These are phyloP conservation scores for Gila robusta DNA, from an alignment of 2,797 vertebrate species.

Conservation along the genomic window DNA sequence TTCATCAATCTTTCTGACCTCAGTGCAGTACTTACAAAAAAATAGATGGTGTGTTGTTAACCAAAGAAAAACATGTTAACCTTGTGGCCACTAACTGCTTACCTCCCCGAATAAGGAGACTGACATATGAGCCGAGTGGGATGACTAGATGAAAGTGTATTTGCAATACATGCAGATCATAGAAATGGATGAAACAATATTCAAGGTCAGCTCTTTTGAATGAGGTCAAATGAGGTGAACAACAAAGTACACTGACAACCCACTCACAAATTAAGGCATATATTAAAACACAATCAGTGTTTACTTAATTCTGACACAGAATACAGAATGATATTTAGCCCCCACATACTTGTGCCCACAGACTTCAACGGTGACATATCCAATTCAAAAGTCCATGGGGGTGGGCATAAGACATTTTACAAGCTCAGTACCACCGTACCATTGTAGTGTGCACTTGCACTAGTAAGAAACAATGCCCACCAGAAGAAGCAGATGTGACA, in stretches of 20 bases:
- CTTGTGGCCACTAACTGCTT: background rate
- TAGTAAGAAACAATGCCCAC: conserved; percentile 1
- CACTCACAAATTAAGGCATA: background rate
- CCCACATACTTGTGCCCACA: conserved; percentile 22
- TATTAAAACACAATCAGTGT: conserved; percentile 9
- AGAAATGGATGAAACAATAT: background rate
- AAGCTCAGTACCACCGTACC: background rate
- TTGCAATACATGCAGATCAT: background rate
- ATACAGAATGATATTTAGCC: background rate
- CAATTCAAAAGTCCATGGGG: background rate
- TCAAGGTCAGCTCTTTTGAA: background rate
- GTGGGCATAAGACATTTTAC: background rate
- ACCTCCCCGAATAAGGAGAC: background rate
- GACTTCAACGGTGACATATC: background rate
- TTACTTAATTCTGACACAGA: background rate
- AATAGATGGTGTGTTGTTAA: background rate
- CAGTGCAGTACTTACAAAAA: background rate
- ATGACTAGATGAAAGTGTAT: background rate
- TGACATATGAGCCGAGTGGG: background rate
- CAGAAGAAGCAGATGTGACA: conserved; percentile 6
- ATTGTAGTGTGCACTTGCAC: background rate
- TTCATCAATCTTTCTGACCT: background rate
- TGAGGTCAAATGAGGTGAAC: background rate
- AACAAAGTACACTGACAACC: background rate
- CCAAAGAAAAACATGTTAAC: background rate